Conservation (phyloP, 2,113 vertebrate species). For the Myxocyprinus asiaticus region DNA sequence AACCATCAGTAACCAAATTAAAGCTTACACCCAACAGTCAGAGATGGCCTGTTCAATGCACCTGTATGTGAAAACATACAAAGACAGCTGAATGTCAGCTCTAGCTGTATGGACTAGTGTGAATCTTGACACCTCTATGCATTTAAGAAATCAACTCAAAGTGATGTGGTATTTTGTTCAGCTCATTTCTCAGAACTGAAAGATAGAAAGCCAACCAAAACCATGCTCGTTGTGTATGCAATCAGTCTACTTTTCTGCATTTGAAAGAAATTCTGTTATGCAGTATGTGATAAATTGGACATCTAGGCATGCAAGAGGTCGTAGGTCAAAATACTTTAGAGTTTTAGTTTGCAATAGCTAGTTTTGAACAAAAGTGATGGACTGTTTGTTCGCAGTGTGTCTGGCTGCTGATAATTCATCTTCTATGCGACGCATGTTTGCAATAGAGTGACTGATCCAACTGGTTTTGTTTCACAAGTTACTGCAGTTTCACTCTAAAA, state of each 20-base stretch:
- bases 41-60: neutral
- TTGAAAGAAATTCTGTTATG: too few relatives aligned
- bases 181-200: too few relatives aligned
- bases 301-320: too few relatives aligned
- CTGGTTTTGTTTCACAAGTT: conserved; percentile 28
- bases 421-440: neutral
- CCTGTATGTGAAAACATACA: neutral
- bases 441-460: neutral
- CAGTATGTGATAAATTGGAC: too few relatives aligned
- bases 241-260: too few relatives aligned
- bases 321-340: too few relatives aligned
- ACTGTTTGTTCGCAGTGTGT: neutral
- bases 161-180: too few relatives aligned
- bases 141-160: neutral
- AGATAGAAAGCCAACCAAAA: too few relatives aligned
- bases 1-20: neutral
- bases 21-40: neutral
- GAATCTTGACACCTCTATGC: neutral
- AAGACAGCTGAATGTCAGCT: neutral
- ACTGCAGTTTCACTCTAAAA: neutral
- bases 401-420: neutral
- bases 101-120: neutral
- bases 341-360: too few relatives aligned
- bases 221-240: too few relatives aligned
- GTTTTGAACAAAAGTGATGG: too few relatives aligned